Evolutionary conservation across 2,113 vertebrate genomes (phyloP), one percentile per base, ranked within the genome.

Genomic region (Orycteropus afer): DNA sequence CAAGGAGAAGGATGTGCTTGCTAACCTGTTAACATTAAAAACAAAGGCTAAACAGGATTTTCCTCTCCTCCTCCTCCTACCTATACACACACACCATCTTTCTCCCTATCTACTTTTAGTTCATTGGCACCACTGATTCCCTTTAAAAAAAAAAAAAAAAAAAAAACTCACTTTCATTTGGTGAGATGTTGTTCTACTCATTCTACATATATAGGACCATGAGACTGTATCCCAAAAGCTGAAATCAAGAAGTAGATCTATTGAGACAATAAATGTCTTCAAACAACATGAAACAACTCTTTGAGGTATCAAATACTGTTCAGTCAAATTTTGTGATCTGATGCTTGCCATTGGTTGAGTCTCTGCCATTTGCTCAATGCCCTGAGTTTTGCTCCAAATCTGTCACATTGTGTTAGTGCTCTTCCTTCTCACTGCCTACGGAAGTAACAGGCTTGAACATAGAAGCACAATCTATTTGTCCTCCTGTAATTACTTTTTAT

Each of bases 361-460:
- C 96, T 98, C 98, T 97, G 97, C 93, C 97, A 98, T 98, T 98
- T 98, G 98, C 97, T 97, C 97, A 98, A 98, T 98, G 98, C 98
- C 98, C 98, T 98, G 98, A 98, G 99, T 99, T 99, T 98, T 99
- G 99, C 99, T 99, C 99, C 98, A 99, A 98, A 99, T 99, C 99
- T 99, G 99, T 99, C 99, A 99, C 99, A 99, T 99, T 98, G 98
- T 98, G 99, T 99, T 99, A 99, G 98, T 97, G 98, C 97, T 98
- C 98, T 99, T 99, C 98, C 99, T 99, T 98, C 98, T 99, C 99
- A 98, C 96, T 98, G 99, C 99, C 99, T 98, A 98, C 98, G 99
- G 99, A 99, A 99, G 99, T 99, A 99, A 99, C 99, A 99, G 98
- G 98, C 98, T 98, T 98, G 98, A 99, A 99, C 99, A 98, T 99